Conservation (phyloP, 2,797 vertebrate species). For the Ctenopoma multispine region DNA sequence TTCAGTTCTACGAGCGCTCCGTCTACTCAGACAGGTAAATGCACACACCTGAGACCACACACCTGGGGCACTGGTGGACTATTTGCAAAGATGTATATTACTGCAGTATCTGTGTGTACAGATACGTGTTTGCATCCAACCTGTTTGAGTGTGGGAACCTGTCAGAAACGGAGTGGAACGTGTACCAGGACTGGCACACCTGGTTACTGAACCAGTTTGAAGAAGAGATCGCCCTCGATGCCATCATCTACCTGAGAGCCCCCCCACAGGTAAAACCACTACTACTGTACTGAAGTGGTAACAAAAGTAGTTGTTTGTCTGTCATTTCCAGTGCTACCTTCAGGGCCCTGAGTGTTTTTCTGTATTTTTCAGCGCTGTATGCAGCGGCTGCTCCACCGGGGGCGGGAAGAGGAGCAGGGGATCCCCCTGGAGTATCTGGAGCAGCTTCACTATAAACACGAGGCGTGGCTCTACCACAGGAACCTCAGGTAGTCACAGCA, state of each 20-base stretch:
- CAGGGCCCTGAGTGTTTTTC: neutral
- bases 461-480: conserved; percentile 86
- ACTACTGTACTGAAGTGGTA: neutral
- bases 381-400: conserved; percentile 84
- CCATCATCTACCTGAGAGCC: conserved; percentile 88
- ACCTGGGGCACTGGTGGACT: neutral
- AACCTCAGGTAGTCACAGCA: conserved; percentile 78
- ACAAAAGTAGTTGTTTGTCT: neutral
- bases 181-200: conserved; percentile 90
- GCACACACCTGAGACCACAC: too few species aligned
- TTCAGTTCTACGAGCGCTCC: conserved; percentile 91
- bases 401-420: conserved; percentile 86
- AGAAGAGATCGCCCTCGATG: conserved; percentile 83
- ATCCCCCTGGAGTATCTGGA: conserved; percentile 89
- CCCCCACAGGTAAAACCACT: conserved; percentile 81
- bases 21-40: conserved; percentile 90
- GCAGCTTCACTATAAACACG: conserved; percentile 89
- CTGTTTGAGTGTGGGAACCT: conserved; percentile 86
- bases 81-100: conserved; percentile 68
- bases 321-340: neutral
- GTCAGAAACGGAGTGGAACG: conserved; percentile 87
- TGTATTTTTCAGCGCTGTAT: conserved; percentile 84
- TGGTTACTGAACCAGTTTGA: conserved; percentile 88
- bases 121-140: conserved; percentile 88
- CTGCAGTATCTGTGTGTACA: conserved; percentile 50